A percentile compares a stretch with the other conserved stretches of the same genome.
Conservation (phyloP, 2,113 vertebrate species). For the Austrofundulus limnaeus region DNA sequence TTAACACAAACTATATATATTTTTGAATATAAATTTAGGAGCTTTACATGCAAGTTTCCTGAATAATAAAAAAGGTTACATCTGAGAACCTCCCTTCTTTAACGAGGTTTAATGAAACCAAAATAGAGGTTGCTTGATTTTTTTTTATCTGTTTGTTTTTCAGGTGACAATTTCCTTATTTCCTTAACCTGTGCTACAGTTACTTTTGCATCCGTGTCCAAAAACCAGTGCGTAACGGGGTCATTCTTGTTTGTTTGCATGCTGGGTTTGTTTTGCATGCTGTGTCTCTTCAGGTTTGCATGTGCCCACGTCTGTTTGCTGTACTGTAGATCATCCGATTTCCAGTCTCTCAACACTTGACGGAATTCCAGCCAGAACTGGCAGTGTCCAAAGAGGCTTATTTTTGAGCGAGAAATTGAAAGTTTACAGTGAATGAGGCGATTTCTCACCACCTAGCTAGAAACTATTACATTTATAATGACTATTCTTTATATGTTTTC, state of each 20-base stretch:
- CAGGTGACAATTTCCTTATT: too few species aligned
- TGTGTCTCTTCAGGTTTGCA: constrained; percentile 28
- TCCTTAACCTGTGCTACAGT: background rate
- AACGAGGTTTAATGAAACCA: too few species aligned
- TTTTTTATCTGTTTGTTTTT: too few species aligned
- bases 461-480: background rate
- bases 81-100: too few species aligned
- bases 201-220: constrained; percentile 19
- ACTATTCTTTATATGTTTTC: constrained; percentile 10
- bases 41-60: too few species aligned
- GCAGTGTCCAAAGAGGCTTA: constrained; percentile 11
- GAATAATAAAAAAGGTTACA: too few species aligned
- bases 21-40: too few species aligned
- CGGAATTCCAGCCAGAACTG: constrained; percentile 23
- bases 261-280: constrained; percentile 65
- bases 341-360: constrained; percentile 26
- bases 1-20: too few species aligned
- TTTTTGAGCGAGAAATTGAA: background rate
- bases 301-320: constrained; percentile 37
- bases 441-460: background rate
- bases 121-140: too few species aligned
- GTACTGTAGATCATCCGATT: constrained; percentile 40
- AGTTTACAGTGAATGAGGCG: background rate
- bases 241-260: constrained; percentile 48
- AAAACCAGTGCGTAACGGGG: constrained; percentile 40